A percentile compares a stretch with the other conserved stretches of the same genome.
Conservation (phyloP, 2,888 invertebrate species). For the Micropterix aruncella region DNA sequence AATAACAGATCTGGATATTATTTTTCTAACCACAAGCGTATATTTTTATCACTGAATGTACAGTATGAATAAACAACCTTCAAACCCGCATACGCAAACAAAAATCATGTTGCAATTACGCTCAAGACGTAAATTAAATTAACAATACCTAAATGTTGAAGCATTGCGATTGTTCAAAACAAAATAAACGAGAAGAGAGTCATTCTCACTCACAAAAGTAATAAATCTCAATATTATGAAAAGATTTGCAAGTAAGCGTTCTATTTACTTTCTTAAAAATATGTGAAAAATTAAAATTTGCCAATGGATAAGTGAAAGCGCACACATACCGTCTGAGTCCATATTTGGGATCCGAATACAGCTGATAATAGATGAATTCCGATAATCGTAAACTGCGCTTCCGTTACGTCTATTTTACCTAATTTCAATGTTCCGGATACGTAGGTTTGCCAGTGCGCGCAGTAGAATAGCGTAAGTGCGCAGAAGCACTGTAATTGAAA, state of each 20-base stretch:
- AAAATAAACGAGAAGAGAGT: too few relatives aligned
- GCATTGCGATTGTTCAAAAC: too few relatives aligned
- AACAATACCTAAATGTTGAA: too few relatives aligned
- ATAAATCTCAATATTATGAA: conserved; percentile 1
- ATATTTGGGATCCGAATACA: conserved; percentile 73
- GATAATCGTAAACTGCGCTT: conserved; percentile 93
- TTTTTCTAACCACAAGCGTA: too few relatives aligned
- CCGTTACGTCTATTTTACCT: conserved; percentile 93
- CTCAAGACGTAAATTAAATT: too few relatives aligned
- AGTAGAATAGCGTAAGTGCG: conserved; percentile 92
- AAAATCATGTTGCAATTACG: too few relatives aligned
- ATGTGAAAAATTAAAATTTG: background rate
- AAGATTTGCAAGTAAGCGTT: too few relatives aligned
- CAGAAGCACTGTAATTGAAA: conserved; percentile 83
- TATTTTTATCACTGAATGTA: too few relatives aligned
- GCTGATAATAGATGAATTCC: conserved; percentile 76
- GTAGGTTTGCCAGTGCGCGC: conserved; percentile 99
- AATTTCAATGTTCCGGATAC: conserved; percentile 88
- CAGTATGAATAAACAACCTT: too few relatives aligned
- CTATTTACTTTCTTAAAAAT: background rate
- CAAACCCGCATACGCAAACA: too few relatives aligned
- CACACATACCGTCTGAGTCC: conserved; percentile 57
- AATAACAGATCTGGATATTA: too few relatives aligned
- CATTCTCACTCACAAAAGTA: background rate
- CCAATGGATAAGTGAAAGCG: background rate